Evolutionary conservation across 2,797 vertebrate species (phyloP), one percentile per base, ranked within the genome.

Genomic region (Sparus aurata): DNA sequence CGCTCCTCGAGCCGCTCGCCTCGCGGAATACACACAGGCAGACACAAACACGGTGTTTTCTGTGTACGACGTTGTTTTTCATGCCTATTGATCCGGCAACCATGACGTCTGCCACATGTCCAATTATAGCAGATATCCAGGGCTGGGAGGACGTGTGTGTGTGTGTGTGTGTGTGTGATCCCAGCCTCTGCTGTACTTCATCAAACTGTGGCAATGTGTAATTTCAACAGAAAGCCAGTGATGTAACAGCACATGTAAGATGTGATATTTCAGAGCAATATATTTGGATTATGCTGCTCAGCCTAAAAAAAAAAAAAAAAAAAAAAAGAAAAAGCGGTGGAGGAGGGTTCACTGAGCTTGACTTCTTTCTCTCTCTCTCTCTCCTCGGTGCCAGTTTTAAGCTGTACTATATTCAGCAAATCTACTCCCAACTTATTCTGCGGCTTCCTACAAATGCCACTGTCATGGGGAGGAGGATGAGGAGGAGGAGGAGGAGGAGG

Each of bases 351-450:
- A 79, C 85, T 82, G 71, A 73, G 75, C 86, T 73, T 82, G 87
- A 88, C 85, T 90, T 74, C 68, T 77, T 87, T 75, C 83, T 80
- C 38, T 38, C 68, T 77, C 87, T 75, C 68, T 77, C 87, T 73
- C 73, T 83, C 60, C 72, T 73, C 58, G 1, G 65, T 86, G 85
- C 79, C 85, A 85, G 66, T 85, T 87, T 38, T 90, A 89, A 93
- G 87, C 89, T 69, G 82, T 77, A 82, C 90, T 93, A 90, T 89
- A 90, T 91, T 91, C 79, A 85, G 87, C 75, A 91, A 92, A 91
- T 92, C 90, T 89, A 90, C 86, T 90, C 89, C 72, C 80, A 90
- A 89, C 82, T 89, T 89, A 87, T 91, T 89, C 83, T 85, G 89
- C 91, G 65, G 78, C 82, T 87, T 89, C 70, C 78, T 79, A 81